phyloP scores from a whole-genome alignment of 2,797 vertebrate genomes.

The Ctenosaura bakeri region DNA sequence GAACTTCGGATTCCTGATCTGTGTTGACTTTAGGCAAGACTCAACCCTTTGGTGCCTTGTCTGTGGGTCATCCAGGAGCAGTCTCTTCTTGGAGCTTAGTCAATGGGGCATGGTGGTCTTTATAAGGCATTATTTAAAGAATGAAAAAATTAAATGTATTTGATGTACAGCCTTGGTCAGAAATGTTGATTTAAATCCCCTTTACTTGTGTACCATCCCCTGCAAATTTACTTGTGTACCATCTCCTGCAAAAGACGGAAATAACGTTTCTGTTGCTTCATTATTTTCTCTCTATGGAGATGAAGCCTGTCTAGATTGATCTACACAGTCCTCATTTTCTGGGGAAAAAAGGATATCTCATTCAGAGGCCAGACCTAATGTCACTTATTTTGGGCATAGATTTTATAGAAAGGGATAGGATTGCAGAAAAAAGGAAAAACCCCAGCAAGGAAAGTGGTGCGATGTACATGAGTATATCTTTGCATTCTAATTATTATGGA shows the following conservation, averaged over 20 bases:
- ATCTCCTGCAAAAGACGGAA: accelerated
- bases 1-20: neutral
- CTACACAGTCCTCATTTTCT: neutral
- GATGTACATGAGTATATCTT: neutral
- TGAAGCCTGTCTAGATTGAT: neutral
- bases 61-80: neutral
- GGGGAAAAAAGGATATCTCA: conserved; percentile 9
- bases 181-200: neutral
- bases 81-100: neutral
- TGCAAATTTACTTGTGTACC: neutral
- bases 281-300: neutral
- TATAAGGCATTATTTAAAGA: neutral
- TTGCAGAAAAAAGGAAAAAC: neutral
- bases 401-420: neutral
- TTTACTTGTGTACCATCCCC: no score
- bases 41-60: neutral
- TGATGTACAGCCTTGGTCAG: neutral
- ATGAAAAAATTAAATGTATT: neutral
- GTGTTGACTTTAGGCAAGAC: neutral
- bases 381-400: neutral
- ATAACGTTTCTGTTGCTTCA: neutral
- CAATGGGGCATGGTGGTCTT: neutral
- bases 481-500: neutral
- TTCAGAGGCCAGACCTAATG: conserved; percentile 25
- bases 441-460: neutral